phyloP scores from a whole-genome alignment of 2,888 invertebrate species.

The Sesia apiformis region DNA sequence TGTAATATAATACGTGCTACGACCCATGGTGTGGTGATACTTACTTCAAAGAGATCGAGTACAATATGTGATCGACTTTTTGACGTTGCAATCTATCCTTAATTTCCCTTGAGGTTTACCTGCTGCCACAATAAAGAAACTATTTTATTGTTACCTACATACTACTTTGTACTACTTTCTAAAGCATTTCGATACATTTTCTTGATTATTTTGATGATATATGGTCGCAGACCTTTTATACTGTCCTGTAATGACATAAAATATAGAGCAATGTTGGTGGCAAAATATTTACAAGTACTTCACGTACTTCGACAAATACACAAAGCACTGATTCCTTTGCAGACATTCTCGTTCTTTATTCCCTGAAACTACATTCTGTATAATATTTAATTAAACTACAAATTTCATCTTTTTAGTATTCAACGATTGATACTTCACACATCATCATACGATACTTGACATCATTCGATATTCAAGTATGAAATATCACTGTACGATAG shows the following conservation, averaged over 20 bases:
- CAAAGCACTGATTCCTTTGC: too few species aligned
- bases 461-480: too few species aligned
- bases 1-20: constrained; percentile 39
- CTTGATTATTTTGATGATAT: neutral
- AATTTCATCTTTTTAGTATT: too few species aligned
- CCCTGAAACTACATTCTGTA: too few species aligned
- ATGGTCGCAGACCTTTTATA: neutral
- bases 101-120: constrained; percentile 64
- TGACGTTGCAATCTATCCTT: constrained; percentile 64
- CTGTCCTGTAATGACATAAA: neutral
- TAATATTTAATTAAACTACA: too few species aligned
- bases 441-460: too few species aligned
- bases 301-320: too few species aligned
- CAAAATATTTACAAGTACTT: too few species aligned
- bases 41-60: constrained; percentile 37
- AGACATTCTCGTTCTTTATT: too few species aligned
- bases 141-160: constrained; percentile 55
- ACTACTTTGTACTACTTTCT: constrained; percentile 6
- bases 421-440: too few species aligned
- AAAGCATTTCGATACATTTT: neutral
- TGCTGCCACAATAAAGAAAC: constrained; percentile 62
- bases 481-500: too few species aligned
- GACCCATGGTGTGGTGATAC: constrained; percentile 29
- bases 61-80: constrained; percentile 65
- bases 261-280: neutral